A percentile compares a stretch with the other conserved stretches of the same genome.
Conservation (phyloP, 2,797 vertebrate species). For the Micropoecilia bifurca region DNA sequence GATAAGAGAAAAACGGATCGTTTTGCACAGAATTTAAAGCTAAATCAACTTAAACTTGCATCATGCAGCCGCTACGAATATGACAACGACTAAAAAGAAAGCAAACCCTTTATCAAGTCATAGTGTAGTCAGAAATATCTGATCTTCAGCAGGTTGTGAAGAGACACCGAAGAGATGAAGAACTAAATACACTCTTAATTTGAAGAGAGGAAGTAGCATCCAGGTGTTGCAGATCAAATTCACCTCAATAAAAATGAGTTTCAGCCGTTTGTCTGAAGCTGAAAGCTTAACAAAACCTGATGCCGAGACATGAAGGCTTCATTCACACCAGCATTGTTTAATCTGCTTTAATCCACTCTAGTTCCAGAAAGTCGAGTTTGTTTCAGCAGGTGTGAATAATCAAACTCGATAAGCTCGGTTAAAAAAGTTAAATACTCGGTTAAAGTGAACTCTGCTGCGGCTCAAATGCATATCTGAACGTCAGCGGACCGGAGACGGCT, state of each 20-base stretch:
- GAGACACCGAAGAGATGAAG: background rate
- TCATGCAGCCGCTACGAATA: background rate
- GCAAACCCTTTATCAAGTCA: constrained; percentile 33
- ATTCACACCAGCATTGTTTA: no score
- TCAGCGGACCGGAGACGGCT: no score
- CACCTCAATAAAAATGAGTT: background rate
- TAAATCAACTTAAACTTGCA: constrained; percentile 21
- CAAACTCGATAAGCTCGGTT: no score
- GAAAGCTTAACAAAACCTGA: no score
- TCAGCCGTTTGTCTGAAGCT: no score
- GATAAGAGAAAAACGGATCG: constrained; percentile 1
- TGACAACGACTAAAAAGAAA: background rate
- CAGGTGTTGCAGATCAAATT: background rate
- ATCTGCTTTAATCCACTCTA: no score
- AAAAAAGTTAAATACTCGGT: no score
- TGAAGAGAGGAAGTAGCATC: background rate
- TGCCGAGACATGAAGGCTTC: no score
- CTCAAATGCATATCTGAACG: no score
- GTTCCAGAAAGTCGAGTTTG: no score
- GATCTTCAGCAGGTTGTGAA: background rate
- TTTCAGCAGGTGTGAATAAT: no score
- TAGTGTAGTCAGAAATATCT: constrained; percentile 21
- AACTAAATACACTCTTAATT: background rate
- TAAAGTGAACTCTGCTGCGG: no score
- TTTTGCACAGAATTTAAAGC: constrained; percentile 19